These are phyloP conservation scores for Hycleus cichorii DNA, from an alignment of 1,140 invertebrate species.

Conservation along the genomic window DNA sequence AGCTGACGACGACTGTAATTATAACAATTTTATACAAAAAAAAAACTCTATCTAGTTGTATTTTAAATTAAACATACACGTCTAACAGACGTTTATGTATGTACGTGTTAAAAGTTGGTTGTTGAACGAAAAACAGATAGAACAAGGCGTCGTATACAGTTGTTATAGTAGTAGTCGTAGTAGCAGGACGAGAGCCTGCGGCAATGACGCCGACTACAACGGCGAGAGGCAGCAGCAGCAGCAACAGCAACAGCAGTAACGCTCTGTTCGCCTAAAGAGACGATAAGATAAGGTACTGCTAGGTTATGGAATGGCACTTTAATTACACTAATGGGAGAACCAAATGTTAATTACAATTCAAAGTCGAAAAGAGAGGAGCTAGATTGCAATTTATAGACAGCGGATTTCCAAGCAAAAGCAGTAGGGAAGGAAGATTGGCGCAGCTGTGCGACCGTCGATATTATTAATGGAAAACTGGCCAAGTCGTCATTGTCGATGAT, in stretches of 20 bases:
- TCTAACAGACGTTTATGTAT: no score
- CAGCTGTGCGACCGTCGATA: conserved; percentile 38
- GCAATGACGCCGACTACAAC: background rate
- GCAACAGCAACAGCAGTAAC: conserved; percentile 15
- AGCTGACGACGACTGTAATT: background rate
- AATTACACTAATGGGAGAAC: conserved; percentile 64
- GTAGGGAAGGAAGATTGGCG: conserved; percentile 23
- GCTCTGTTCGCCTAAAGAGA: conserved; percentile 27
- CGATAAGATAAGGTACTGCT: conserved; percentile 41
- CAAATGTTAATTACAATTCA: conserved; percentile 67
- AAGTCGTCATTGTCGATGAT: background rate
- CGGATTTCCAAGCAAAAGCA: conserved; percentile 11
- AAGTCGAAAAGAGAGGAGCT: conserved; percentile 53
- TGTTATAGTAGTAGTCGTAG: background rate
- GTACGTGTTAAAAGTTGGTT: background rate
- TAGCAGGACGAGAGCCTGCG: background rate
- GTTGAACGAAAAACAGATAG: background rate
- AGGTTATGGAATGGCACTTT: conserved; percentile 51
- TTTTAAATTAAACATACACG: no score
- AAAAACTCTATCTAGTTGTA: no score
- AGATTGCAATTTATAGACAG: conserved; percentile 41
- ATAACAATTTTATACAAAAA: no score
- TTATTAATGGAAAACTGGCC: conserved; percentile 32
- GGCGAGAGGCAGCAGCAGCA: background rate
- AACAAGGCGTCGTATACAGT: background rate